Base-by-base conservation (phyloP, 1,140 invertebrate species). In the Hypsibius dujardini region DNA sequence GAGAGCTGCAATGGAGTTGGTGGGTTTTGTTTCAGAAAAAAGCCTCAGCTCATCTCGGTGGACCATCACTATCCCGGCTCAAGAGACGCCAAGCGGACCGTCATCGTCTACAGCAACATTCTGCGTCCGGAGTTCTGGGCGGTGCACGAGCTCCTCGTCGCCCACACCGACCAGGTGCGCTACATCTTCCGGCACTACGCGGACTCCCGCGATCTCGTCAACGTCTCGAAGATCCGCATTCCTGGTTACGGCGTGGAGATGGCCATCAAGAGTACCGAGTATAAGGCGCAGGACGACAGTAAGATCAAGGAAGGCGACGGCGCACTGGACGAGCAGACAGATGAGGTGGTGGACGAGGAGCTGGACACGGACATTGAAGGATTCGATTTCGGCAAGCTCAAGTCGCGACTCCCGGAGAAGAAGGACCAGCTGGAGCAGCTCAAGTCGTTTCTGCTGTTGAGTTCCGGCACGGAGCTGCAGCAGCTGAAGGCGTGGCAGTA, bases 211-310 rank as follows among this genome's bases (percentile, higher is more conserved):
- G n/a, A n/a, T n/a, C n/a, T n/a, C n/a, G 47, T n/a, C 1, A 3
- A 42, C 75, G 82, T 73, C 80, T 81, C 74, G 84, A 86, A 80
- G 77, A 92, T 77, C 77, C 74, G 88, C 46, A 82, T 99, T 2
- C 93, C 93, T 50, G 96, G 96, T 1, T 99, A 98, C 83, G 95
- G 95, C 47, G 94, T 98, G 0, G 96, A 98, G 80, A 79, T 99
- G 47, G 92, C 96, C 78, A 89, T 99, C 76, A 99, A 99, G 81
- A 97, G 92, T 70, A 98, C 95, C 1, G 96, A 99, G 81, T 99
- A 99, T 77, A 98, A 98, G 83, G 94, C 92, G 59, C 90, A 96
- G 77, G 95, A 98, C 83, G 95, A 98, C 81, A 85, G 86, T 50
- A 84, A 86, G 76, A 84, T 88, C 7, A 84, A 87, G 81, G 81